Percentiles rank a stretch among this genome's conserved stretches.
These are phyloP conservation scores for Drosophila prostipennis DNA, from an alignment of 2,888 invertebrate genomes.

Conservation along the genomic window DNA sequence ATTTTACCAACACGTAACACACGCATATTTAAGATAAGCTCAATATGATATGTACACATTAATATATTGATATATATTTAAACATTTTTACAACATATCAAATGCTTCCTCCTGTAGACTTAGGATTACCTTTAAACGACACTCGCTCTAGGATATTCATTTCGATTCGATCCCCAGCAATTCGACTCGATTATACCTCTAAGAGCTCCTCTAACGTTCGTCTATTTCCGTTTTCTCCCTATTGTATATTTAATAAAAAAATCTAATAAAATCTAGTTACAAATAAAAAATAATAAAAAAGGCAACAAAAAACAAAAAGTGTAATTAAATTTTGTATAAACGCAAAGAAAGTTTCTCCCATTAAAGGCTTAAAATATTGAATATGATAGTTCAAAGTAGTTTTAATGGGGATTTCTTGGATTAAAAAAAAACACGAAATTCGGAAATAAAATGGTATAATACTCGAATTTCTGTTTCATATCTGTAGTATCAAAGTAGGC, in stretches of 20 bases:
- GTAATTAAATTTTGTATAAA: conserved; percentile 71
- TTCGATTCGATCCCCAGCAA: conserved; percentile 2
- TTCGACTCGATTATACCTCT: conserved; percentile 43
- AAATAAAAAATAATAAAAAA: neutral
- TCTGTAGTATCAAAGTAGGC: too few species aligned
- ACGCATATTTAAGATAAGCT: conserved; percentile 25
- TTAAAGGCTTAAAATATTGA: conserved; percentile 73
- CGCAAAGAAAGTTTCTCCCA: conserved; percentile 54
- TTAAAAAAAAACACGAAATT: too few species aligned
- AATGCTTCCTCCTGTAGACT: conserved; percentile 80
- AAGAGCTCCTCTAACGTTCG: conserved; percentile 64
- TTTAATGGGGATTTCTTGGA: neutral
- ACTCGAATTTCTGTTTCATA: too few species aligned
- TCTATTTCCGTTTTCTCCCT: conserved; percentile 43
- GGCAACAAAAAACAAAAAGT: conserved; percentile 37
- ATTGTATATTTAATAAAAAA: conserved; percentile 42
- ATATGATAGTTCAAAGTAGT: conserved; percentile 45
- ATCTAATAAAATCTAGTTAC: conserved; percentile 38
- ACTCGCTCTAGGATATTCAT: conserved; percentile 25
- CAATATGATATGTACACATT: conserved; percentile 20
- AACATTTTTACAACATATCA: conserved; percentile 82
- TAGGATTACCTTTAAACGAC: conserved; percentile 40
- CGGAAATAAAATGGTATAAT: too few species aligned
- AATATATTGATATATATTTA: conserved; percentile 39
- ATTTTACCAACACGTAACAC: conserved; percentile 43